Evolutionary conservation across 1,140 invertebrate genomes (phyloP), one percentile per base, ranked within the genome.

Genomic region (Matsumurasca onukii): DNA sequence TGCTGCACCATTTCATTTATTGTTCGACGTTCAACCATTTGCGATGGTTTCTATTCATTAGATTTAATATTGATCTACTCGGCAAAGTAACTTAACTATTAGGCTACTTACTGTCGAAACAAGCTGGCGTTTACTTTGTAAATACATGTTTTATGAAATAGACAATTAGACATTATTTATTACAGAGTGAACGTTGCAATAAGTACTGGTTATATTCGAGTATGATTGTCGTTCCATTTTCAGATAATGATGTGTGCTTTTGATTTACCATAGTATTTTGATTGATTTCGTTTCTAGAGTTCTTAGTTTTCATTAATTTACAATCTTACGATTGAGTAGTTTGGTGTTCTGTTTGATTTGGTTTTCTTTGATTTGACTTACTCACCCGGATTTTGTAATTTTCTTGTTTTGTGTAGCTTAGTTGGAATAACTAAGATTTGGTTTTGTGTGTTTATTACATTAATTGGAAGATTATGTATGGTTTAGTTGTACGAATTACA

Each of bases 261-360:
- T 12, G 5, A 22, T 52, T 64, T n/a, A 64, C 29, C 20, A 13
- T 31, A 22, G 30, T 39, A 15, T 22, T 12, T 27, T 29, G 20
- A 20, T 20, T 45, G 39, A 39, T 31, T 39, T 64, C 2, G 31
- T 34, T 39, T 64, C 24, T 64, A 20, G 22, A 39, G 13, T 39
- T 39, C 39, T 29, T 67, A 52, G 48, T 22, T 55, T 67, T 67
- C 27, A 52, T 55, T 51, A 13, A 27, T 52, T 51, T 66, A 67
- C 27, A 29, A 17, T 67, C 30, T 51, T 30, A 45, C 27, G 55
- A 30, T 22, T 30, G 20, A 67, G 48, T 51, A 52, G 65, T 67
- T 52, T 52, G 65, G 51, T 17, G 27, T n/a, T n/a, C n/a, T n/a
- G n/a, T 52, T 67, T 48, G 48, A n/a, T 49, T 48, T 55, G 2